Evolutionary conservation across 2,113 vertebrate genomes (phyloP).

Genomic region (Brachypteracias leptosomus): DNA sequence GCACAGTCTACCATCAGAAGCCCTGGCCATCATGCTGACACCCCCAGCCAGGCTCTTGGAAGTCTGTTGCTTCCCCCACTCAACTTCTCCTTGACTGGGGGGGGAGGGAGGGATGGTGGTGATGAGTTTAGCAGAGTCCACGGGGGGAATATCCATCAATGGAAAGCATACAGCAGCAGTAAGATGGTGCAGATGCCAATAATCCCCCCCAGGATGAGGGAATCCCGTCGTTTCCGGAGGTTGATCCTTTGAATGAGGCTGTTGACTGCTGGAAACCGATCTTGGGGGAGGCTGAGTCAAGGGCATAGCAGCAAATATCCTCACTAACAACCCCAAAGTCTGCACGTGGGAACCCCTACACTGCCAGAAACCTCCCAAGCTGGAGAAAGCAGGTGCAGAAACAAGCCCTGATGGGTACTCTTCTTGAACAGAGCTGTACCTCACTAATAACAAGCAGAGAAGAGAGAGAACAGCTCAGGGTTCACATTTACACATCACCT

Average conservation of each 20-base stretch:
- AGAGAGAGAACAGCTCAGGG: not conserved
- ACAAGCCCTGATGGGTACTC: not conserved
- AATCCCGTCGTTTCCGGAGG: constrained; percentile 94
- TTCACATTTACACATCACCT: not conserved
- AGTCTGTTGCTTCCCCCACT: constrained; percentile 36
- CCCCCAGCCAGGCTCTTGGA: constrained; percentile 24
- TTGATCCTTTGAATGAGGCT: constrained; percentile 97
- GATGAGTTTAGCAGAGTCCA: constrained; percentile 65
- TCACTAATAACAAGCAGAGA: not conserved
- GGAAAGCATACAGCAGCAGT: constrained; percentile 92
- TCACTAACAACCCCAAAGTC: not conserved
- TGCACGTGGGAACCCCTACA: not conserved
- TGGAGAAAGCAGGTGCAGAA: not conserved
- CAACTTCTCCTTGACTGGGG: constrained; percentile 26
- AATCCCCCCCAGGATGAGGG: constrained; percentile 88
- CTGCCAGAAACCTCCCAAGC: not conserved
- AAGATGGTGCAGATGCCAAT: constrained; percentile 94
- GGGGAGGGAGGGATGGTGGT: not conserved
- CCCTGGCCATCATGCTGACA: constrained; percentile 16
- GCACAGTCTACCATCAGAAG: not conserved
- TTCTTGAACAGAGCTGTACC: too few species aligned
- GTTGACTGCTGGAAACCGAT: constrained; percentile 97
- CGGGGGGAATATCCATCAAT: constrained; percentile 75
- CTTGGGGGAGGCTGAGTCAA: constrained; percentile 76
- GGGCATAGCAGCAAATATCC: constrained; percentile 29